Evolutionary conservation across 2,797 vertebrate genomes (phyloP), one percentile per base, ranked within the genome.

Genomic region (Rhabdophis nuchalis): DNA sequence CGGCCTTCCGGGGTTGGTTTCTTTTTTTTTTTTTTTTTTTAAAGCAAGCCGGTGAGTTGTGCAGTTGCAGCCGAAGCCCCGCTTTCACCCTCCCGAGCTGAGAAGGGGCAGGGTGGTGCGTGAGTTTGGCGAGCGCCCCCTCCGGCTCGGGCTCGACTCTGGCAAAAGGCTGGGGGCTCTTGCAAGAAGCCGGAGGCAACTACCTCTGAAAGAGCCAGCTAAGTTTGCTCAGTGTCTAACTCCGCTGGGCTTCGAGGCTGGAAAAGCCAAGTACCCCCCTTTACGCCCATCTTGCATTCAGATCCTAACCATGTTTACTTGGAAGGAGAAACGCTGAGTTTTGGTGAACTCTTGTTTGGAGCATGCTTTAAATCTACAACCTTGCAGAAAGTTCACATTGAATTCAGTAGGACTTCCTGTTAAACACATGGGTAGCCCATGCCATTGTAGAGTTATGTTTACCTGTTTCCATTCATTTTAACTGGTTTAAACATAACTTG

Each of bases 51-150:
- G 89, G 89, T 54, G 85, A 58, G 92, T 86, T 8, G 89, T 36
- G 86, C 88, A 52, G 9, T 2, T 5, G 41, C 82, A 68, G 91
- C 46, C 20, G 87, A 23, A 18, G 91, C 54, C 82, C 41, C 6
- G 46, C 89, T 56, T 56, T 32, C 20, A 25, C 57, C 52, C 56
- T 53, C 18, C 68, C 50, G 64, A 77, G 46, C 82, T 29, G 95
- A 68, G 94, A 89, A 94, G 93, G 95, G 92, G 36, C 3, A 9
- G 58, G 85, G 87, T 14, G 86, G 89, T 54, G n/a, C 60, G 56
- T 29, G 41, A 23, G 77, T 1, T n/a, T n/a, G 52, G 60, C 23
- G 85, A 68, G 90, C n/a, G 86, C 68, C 53, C 77, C 36, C 72
- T 56, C 50, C 85, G 58, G 90, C 72, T 90, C 77, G n/a, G 61